Percentiles rank a stretch among this genome's conserved stretches.
Conservation (phyloP, 2,797 vertebrate genomes). For the Dallia pectoralis region DNA sequence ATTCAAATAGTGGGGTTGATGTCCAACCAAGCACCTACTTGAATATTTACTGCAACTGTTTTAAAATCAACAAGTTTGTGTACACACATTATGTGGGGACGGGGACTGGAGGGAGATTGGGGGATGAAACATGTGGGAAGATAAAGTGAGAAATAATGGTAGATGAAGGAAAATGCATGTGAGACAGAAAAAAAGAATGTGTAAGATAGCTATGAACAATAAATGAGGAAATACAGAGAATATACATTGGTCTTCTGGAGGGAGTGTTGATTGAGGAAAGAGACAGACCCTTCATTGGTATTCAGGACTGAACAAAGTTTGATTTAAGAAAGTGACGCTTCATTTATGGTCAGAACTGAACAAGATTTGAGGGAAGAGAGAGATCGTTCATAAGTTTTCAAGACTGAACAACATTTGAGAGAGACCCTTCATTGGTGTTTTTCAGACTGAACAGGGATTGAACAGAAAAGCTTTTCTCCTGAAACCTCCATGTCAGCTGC, state of each 20-base stretch:
- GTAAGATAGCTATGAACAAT: neutral
- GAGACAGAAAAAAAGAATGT: neutral
- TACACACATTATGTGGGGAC: too few species aligned
- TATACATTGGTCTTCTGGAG: too few species aligned
- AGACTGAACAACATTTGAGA: neutral
- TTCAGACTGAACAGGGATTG: too few species aligned
- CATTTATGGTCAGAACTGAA: neutral
- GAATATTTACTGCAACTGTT: too few species aligned
- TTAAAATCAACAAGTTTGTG: too few species aligned
- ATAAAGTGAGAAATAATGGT: neutral
- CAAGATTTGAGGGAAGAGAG: neutral
- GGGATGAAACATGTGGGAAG: neutral
- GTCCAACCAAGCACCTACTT: too few species aligned
- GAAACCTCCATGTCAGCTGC: constrained; percentile 40
- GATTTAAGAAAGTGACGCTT: neutral
- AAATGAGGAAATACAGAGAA: neutral
- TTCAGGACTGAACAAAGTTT: too few species aligned
- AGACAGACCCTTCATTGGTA: too few species aligned
- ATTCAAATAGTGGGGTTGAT: too few species aligned
- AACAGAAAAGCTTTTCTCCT: constrained; percentile 32
- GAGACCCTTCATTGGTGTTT: too few species aligned
- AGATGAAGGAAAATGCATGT: neutral
- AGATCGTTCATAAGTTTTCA: neutral
- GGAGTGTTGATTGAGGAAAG: too few species aligned
- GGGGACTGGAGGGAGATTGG: neutral